phyloP scores from a whole-genome alignment of 2,113 vertebrate species.

The Bujurquina vittata region DNA sequence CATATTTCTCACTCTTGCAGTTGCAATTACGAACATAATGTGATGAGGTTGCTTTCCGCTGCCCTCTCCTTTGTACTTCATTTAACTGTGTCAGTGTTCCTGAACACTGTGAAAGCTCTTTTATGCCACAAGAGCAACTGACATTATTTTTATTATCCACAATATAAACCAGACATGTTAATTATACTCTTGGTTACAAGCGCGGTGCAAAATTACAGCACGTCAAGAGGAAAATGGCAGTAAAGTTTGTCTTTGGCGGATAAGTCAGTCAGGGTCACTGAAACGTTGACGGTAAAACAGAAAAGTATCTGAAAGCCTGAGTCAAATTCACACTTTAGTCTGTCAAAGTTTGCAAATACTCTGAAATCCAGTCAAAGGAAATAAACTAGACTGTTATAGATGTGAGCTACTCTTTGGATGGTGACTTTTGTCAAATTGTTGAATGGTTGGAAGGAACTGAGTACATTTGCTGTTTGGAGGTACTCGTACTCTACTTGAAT shows the following conservation, averaged over 20 bases:
- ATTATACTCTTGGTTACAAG: constrained; percentile 48
- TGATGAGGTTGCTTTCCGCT: background rate
- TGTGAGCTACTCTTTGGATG: background rate
- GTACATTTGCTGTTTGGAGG: background rate
- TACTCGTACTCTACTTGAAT: background rate
- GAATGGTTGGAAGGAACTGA: background rate
- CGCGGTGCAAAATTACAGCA: constrained; percentile 33
- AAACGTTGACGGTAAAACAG: constrained; percentile 8
- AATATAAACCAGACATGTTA: constrained; percentile 50
- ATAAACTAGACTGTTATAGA: background rate
- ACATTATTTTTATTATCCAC: constrained; percentile 42
- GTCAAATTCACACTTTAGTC: background rate
- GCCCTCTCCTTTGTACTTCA: constrained; percentile 22
- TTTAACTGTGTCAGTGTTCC: constrained; percentile 1
- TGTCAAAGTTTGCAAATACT: background rate
- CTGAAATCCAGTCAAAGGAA: background rate
- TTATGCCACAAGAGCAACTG: constrained; percentile 39
- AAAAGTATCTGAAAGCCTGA: background rate
- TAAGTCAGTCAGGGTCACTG: constrained; percentile 44
- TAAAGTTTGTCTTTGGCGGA: constrained; percentile 61
- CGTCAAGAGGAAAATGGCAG: constrained; percentile 39
- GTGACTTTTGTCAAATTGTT: background rate
- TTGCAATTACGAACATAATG: background rate
- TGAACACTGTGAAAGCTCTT: constrained; percentile 11
- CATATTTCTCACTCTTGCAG: background rate